Conservation (phyloP, 2,797 vertebrate genomes). For the Semotilus atromaculatus region DNA sequence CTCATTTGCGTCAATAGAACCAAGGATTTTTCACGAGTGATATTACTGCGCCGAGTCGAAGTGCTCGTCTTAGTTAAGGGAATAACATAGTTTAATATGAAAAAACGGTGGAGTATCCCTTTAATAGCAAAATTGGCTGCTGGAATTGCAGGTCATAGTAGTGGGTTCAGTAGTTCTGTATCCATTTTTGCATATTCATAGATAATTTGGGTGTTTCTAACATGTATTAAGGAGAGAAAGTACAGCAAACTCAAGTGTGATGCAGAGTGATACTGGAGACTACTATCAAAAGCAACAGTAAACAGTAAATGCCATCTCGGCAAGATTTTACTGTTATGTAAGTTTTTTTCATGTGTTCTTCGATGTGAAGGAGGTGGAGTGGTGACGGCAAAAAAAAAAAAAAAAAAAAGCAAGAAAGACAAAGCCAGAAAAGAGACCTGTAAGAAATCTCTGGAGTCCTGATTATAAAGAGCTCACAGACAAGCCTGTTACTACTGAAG, state of each 20-base stretch:
- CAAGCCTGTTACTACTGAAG: conserved; percentile 47
- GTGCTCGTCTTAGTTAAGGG: too few species aligned
- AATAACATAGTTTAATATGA: too few species aligned
- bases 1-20: too few species aligned
- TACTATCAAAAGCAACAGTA: background rate
- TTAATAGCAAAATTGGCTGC: background rate
- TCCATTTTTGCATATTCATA: background rate
- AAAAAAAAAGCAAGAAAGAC: background rate
- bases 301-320: conserved; percentile 17
- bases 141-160: background rate
- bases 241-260: background rate
- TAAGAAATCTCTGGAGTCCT: conserved; percentile 47
- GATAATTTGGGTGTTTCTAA: background rate
- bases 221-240: background rate
- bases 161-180: background rate
- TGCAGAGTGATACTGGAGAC: background rate
- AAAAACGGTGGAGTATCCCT: too few species aligned
- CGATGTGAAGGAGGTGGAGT: background rate
- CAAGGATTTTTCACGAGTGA: too few species aligned
- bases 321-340: background rate
- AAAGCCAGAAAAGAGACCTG: conserved; percentile 35
- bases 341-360: background rate
- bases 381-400: background rate
- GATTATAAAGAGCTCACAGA: conserved; percentile 49
- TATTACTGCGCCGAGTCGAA: too few species aligned